These are phyloP conservation scores for Muschampia plurimacula DNA, from an alignment of 2,888 invertebrate species.

Conservation along the genomic window DNA sequence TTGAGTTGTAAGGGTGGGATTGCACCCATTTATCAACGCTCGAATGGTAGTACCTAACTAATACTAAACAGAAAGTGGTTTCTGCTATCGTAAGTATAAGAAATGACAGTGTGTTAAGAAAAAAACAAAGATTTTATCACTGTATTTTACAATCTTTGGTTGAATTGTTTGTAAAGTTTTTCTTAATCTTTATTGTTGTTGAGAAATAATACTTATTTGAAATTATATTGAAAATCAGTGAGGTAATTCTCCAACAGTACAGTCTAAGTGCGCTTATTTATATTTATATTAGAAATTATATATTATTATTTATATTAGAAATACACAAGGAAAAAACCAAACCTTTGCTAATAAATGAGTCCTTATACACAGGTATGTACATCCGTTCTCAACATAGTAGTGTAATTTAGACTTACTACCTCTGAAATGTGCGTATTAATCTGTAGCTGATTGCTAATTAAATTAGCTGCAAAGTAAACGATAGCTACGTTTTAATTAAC, in stretches of 20 bases:
- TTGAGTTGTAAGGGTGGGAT: constrained; percentile 56
- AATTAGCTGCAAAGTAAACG: constrained; percentile 24
- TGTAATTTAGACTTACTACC: constrained; percentile 4
- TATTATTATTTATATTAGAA: too few relatives aligned
- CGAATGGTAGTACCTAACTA: not conserved
- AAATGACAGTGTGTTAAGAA: too few relatives aligned
- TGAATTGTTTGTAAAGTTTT: too few relatives aligned
- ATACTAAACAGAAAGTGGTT: not conserved
- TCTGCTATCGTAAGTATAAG: not conserved
- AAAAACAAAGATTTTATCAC: too few relatives aligned
- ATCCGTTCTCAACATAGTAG: not conserved
- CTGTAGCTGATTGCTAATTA: constrained; percentile 22
- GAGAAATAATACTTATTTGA: too few relatives aligned
- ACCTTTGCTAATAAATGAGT: not conserved
- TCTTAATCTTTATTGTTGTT: too few relatives aligned
- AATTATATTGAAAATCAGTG: too few relatives aligned
- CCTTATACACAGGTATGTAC: not conserved
- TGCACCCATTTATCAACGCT: constrained; percentile 21
- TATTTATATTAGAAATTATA: too few relatives aligned
- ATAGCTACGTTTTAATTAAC: constrained; percentile 26
- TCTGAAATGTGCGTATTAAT: constrained; percentile 22
- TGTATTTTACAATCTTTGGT: too few relatives aligned
- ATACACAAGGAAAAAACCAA: too few relatives aligned
- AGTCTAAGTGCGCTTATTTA: too few relatives aligned
- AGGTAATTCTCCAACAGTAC: too few relatives aligned